Evolutionary conservation across 2,888 invertebrate species (phyloP).

Genomic region (Drosophila fungiperda): DNA sequence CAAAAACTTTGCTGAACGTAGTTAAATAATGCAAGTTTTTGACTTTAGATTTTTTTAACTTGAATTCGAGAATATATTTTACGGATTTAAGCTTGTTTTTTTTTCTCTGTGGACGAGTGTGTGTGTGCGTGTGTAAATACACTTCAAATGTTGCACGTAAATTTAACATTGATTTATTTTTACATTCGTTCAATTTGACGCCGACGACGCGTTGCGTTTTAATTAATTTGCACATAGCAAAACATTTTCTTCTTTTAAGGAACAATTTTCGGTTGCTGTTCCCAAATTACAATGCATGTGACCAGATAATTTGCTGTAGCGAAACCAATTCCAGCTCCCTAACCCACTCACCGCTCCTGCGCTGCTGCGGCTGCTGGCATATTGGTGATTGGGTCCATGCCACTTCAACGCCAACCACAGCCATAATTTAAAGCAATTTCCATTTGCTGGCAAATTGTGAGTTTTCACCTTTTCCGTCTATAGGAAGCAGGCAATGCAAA

Average conservation of each 20-base stretch:
- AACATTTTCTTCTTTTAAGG: constrained; percentile 7
- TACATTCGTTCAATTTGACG: constrained; percentile 38
- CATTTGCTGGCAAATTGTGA: constrained; percentile 46
- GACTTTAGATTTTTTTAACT: background rate
- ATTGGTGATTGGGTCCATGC: constrained; percentile 33
- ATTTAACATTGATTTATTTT: constrained; percentile 44
- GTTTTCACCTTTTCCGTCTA: constrained; percentile 11
- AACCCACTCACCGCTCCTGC: background rate
- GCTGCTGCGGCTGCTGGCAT: constrained; percentile 54
- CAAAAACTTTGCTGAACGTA: background rate
- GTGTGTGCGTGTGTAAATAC: constrained; percentile 30
- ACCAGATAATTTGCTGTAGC: constrained; percentile 49
- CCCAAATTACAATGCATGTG: constrained; percentile 48
- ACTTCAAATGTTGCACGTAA: constrained; percentile 23
- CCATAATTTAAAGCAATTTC: constrained; percentile 76
- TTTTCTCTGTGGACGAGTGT: background rate
- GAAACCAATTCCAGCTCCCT: background rate
- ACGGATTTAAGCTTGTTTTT: background rate
- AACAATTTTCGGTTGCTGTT: constrained; percentile 28
- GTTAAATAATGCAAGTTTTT: background rate
- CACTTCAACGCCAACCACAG: constrained; percentile 34
- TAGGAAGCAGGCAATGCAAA: constrained; percentile 20
- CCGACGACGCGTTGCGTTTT: constrained; percentile 31
- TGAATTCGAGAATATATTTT: background rate
- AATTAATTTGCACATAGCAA: constrained; percentile 47